A percentile compares a stretch with the other conserved stretches of the same genome.
phyloP scores from a whole-genome alignment of 1,140 invertebrate genomes.

The Popillia japonica region DNA sequence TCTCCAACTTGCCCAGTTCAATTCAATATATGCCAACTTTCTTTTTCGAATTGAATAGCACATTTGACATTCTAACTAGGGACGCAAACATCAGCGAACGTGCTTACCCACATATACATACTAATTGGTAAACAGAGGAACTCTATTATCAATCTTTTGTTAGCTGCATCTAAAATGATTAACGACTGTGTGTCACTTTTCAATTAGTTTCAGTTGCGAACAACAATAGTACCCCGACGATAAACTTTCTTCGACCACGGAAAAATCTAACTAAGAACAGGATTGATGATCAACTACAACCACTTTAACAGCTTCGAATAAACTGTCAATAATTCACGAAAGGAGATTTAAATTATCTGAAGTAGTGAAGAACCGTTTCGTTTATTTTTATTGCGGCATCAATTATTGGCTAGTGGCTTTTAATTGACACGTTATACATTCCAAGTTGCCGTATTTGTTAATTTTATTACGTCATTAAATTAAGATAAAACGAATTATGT shows the following conservation, averaged over 20 bases:
- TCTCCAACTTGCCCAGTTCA: not conserved
- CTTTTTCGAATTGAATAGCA: not conserved
- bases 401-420: not conserved
- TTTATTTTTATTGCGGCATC: constrained; percentile 8
- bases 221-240: not conserved
- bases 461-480: constrained; percentile 12
- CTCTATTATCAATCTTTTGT: constrained; percentile 21
- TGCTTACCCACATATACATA: constrained; percentile 9
- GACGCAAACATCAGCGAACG: constrained; percentile 7
- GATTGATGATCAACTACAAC: too few species aligned
- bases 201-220: not conserved
- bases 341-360: not conserved
- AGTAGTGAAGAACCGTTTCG: not conserved
- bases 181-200: not conserved
- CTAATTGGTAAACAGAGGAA: constrained; percentile 29
- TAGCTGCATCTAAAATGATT: not conserved
- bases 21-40: constrained; percentile 10
- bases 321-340: too few species aligned
- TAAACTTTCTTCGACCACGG: too few species aligned
- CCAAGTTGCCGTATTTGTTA: not conserved
- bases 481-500: constrained; percentile 3
- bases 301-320: too few species aligned
- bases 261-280: too few species aligned
- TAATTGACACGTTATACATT: constrained; percentile 28
- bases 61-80: constrained; percentile 6